Conservation (phyloP, 2,888 invertebrate species). For the Labia minor region DNA sequence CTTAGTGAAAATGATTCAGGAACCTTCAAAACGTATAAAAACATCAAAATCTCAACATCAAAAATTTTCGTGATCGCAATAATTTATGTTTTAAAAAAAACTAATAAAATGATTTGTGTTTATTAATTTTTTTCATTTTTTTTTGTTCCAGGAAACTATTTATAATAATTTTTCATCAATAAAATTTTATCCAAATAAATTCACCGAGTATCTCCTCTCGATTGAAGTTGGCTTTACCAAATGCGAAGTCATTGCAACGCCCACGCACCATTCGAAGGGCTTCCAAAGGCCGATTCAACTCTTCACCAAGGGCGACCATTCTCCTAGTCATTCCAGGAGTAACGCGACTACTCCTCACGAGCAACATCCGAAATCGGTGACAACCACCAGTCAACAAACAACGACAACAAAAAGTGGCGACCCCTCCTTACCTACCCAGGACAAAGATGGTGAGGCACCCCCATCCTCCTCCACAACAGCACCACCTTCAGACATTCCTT, state of each 20-base stretch:
- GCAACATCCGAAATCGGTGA: background rate
- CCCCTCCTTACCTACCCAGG: background rate
- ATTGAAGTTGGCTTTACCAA: constrained; percentile 86
- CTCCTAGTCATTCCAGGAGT: constrained; percentile 17
- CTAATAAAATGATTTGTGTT: too few species aligned
- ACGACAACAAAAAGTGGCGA: background rate
- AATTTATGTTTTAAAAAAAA: too few species aligned
- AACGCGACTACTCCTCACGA: background rate
- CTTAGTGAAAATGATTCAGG: too few species aligned
- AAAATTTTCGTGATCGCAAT: too few species aligned
- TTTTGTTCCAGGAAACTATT: constrained; percentile 61
- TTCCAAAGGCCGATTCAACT: constrained; percentile 65
- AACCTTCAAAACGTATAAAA: too few species aligned
- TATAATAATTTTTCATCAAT: constrained; percentile 76
- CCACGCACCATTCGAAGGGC: constrained; percentile 75
- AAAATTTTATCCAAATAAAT: constrained; percentile 82
- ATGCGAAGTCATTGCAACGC: constrained; percentile 71
- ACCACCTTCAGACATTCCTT: background rate
- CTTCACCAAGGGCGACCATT: constrained; percentile 31
- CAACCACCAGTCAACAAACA: background rate
- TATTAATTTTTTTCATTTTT: constrained; percentile 22
- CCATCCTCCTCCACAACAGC: background rate
- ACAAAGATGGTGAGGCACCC: background rate
- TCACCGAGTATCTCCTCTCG: constrained; percentile 82
- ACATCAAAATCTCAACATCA: too few species aligned